Conservation (phyloP, 2,797 vertebrate genomes). For the Brotula barbata region DNA sequence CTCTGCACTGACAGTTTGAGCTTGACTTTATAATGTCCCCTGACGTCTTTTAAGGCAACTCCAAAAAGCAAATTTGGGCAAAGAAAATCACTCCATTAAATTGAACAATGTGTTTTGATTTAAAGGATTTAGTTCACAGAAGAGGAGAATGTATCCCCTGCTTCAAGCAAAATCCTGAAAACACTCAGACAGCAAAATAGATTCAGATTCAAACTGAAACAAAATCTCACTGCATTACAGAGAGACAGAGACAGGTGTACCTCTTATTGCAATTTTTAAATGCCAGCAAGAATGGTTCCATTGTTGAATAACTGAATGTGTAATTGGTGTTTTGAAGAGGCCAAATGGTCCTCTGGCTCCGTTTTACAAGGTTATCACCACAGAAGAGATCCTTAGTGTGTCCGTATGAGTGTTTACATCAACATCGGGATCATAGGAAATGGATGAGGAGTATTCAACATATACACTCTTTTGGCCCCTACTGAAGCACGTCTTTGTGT, state of each 20-base stretch:
- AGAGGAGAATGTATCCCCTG: too few species aligned
- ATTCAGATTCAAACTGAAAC: constrained; percentile 9
- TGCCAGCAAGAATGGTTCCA: constrained; percentile 48
- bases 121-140: too few species aligned
- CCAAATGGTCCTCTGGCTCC: constrained; percentile 54
- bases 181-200: too few species aligned
- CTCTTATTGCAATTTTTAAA: constrained; percentile 38
- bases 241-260: constrained; percentile 25
- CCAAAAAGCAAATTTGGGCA: too few species aligned
- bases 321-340: constrained; percentile 53
- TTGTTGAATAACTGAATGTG: constrained; percentile 43
- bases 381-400: constrained; percentile 18
- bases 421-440: background rate
- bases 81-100: too few species aligned
- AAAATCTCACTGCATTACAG: constrained; percentile 25
- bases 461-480: background rate
- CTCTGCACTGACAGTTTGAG: too few species aligned
- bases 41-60: too few species aligned
- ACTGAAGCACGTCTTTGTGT: constrained; percentile 18
- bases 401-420: constrained; percentile 20
- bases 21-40: too few species aligned
- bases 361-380: constrained; percentile 37
- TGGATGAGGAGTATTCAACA: constrained; percentile 5
- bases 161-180: background rate
- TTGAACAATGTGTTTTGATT: too few species aligned